These are phyloP conservation scores for Garrulus glandarius DNA, from an alignment of 2,797 vertebrate genomes.

Conservation along the genomic window DNA sequence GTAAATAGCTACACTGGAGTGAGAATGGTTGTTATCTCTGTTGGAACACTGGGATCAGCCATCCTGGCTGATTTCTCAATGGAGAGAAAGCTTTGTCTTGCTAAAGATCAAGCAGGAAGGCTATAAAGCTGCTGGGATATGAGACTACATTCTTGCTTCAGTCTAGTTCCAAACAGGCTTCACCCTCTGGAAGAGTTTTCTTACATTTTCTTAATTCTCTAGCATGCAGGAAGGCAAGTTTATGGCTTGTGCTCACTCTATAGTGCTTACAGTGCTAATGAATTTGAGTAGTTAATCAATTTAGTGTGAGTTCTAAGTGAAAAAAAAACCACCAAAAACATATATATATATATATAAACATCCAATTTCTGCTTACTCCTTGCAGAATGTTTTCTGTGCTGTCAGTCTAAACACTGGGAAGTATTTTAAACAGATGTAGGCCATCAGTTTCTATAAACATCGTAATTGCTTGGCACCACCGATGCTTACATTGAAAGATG, in stretches of 20 bases:
- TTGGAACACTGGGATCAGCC: not conserved
- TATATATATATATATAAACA: not conserved
- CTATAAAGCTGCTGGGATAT: not conserved
- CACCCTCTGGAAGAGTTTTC: not conserved
- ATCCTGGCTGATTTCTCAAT: not conserved
- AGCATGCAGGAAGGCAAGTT: not conserved
- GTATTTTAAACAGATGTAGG: constrained; percentile 76
- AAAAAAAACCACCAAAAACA: not conserved
- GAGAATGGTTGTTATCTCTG: not conserved
- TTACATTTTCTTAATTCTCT: not conserved
- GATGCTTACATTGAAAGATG: constrained; percentile 66
- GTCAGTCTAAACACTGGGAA: constrained; percentile 72
- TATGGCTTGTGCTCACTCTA: not conserved
- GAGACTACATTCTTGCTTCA: not conserved
- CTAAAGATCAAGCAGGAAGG: not conserved
- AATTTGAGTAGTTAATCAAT: constrained; percentile 26
- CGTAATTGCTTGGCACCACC: constrained; percentile 73
- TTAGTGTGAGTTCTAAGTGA: not conserved
- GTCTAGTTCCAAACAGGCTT: not conserved
- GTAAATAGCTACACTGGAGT: not conserved
- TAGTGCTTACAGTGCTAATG: not conserved
- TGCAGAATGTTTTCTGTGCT: constrained; percentile 72
- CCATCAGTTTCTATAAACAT: constrained; percentile 75
- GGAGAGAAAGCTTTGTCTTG: not conserved
- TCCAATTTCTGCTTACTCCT: constrained; percentile 60